Evolutionary conservation across 2,888 invertebrate genomes (phyloP).

Genomic region (Tupiocoris notatus): DNA sequence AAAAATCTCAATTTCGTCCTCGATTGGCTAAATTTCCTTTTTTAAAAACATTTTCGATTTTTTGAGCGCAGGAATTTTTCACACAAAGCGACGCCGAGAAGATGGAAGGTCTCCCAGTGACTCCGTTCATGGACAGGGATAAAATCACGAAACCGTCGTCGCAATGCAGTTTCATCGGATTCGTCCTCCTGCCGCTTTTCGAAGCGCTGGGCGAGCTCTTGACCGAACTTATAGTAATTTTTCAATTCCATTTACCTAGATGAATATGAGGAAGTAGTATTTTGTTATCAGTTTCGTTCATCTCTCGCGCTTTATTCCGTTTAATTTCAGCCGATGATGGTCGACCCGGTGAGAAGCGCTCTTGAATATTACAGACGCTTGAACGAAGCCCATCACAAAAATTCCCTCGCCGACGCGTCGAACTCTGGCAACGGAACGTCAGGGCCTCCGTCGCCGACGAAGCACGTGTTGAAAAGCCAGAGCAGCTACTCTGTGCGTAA

Average conservation of each 20-base stretch:
- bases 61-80: slow-evolving; percentile 63
- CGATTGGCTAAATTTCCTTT: not conserved
- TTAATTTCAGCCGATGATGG: slow-evolving; percentile 59
- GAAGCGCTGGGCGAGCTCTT: slow-evolving; percentile 73
- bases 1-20: slow-evolving; percentile 42
- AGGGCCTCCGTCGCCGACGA: slow-evolving; percentile 46
- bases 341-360: slow-evolving; percentile 63
- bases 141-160: slow-evolving; percentile 81
- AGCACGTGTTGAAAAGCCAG: slow-evolving; percentile 53
- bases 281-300: not conserved
- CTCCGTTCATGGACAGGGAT: slow-evolving; percentile 83
- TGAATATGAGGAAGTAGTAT: not conserved
- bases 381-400: slow-evolving; percentile 64
- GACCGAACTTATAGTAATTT: slow-evolving; percentile 67
- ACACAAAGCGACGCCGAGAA: slow-evolving; percentile 79
- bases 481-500: slow-evolving; percentile 51
- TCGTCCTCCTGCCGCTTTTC: slow-evolving; percentile 75
- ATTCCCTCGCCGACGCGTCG: slow-evolving; percentile 55
- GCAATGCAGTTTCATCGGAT: slow-evolving; percentile 79
- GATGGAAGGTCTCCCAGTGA: slow-evolving; percentile 76
- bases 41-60: not conserved
- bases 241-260: not conserved
- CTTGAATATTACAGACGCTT: slow-evolving; percentile 63
- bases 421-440: slow-evolving; percentile 31
- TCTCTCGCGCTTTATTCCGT: not conserved